Evolutionary conservation across 1,140 invertebrate genomes (phyloP).

Genomic region (Galendromus occidentalis): DNA sequence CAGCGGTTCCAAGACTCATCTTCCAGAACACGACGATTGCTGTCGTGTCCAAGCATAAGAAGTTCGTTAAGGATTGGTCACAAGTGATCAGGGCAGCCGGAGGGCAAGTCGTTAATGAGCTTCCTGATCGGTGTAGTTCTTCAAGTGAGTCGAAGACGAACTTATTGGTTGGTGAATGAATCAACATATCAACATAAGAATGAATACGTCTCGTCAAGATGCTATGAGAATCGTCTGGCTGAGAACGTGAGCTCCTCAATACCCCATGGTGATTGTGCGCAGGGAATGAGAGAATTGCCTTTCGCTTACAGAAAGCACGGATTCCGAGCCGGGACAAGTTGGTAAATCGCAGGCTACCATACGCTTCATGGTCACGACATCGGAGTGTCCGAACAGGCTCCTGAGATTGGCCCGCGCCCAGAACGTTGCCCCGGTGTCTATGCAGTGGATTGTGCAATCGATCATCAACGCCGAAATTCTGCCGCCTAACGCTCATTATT

Average conservation of each 20-base stretch:
- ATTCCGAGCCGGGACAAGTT: background rate
- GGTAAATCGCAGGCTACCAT: background rate
- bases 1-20: background rate
- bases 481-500: background rate
- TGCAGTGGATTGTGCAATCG: background rate
- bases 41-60: background rate
- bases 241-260: too few species aligned
- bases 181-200: too few species aligned
- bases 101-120: background rate
- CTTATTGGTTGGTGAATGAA: too few species aligned
- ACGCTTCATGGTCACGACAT: background rate
- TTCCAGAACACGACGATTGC: background rate
- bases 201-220: too few species aligned
- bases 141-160: background rate
- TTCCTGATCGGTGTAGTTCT: background rate
- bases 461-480: background rate
- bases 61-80: background rate
- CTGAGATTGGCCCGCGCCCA: background rate
- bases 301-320: too few species aligned
- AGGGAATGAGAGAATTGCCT: too few species aligned
- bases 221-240: too few species aligned
- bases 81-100: background rate
- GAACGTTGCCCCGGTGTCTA: background rate
- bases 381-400: background rate
- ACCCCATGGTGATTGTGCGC: too few species aligned